A percentile compares a stretch with the other conserved stretches of the same genome.
phyloP scores from a whole-genome alignment of 2,113 vertebrate species.

The Semicossyphus pulcher region DNA sequence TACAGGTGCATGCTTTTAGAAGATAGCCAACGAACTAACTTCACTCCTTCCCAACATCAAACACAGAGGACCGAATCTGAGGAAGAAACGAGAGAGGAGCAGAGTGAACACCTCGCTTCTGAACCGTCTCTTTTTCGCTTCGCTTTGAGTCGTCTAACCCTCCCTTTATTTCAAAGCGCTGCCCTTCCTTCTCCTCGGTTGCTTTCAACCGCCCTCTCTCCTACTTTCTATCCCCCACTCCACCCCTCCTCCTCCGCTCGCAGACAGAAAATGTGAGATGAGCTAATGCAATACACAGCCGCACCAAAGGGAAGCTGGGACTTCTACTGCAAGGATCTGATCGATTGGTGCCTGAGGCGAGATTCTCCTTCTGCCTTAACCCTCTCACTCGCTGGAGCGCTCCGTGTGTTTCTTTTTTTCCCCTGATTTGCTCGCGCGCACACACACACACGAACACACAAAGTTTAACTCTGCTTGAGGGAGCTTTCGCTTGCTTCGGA shows the following conservation, averaged over 20 bases:
- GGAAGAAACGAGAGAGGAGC: slow-evolving; percentile 25
- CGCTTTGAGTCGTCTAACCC: slow-evolving; percentile 41
- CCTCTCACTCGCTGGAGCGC: slow-evolving; percentile 46
- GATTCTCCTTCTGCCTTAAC: slow-evolving; percentile 66
- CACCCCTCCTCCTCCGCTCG: slow-evolving; percentile 29
- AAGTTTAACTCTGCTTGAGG: slow-evolving; percentile 62
- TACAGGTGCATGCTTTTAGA: slow-evolving; percentile 59
- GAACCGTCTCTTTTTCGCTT: slow-evolving; percentile 34
- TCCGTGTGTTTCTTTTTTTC: slow-evolving; percentile 36
- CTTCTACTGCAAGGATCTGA: slow-evolving; percentile 78
- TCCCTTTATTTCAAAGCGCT: slow-evolving; percentile 64
- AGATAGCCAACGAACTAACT: slow-evolving; percentile 2
- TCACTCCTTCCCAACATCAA: slow-evolving; percentile 1
- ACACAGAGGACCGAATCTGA: slow-evolving; percentile 17
- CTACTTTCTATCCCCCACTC: slow-evolving; percentile 45
- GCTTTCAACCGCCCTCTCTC: slow-evolving; percentile 53
- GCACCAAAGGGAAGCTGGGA: slow-evolving; percentile 79
- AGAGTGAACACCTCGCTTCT: slow-evolving; percentile 15
- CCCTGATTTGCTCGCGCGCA: slow-evolving; percentile 37
- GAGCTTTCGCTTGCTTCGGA: slow-evolving; percentile 55
- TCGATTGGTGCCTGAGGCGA: slow-evolving; percentile 79
- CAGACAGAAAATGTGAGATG: slow-evolving; percentile 79
- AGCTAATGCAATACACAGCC: slow-evolving; percentile 78
- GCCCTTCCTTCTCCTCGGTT: slow-evolving; percentile 59
- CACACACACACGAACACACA: slow-evolving; percentile 35